Evolutionary conservation across 2,113 vertebrate genomes (phyloP).

Genomic region (Lophotis ruficrista): DNA sequence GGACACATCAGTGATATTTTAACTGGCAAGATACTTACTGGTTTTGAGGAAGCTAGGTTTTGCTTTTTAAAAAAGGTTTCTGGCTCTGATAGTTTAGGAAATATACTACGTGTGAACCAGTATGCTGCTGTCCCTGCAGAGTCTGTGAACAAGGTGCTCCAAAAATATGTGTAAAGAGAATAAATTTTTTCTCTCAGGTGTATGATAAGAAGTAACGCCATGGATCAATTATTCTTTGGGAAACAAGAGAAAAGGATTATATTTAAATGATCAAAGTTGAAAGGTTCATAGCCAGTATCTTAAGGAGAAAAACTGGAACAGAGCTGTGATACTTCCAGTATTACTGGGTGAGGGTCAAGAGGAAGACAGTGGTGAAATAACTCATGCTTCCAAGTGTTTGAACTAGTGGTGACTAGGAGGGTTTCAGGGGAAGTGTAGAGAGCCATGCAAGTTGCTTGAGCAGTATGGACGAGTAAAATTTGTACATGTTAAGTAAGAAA

Average conservation of each 20-base stretch:
- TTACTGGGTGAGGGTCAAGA: neutral
- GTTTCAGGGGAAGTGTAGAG: neutral
- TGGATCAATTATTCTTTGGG: neutral
- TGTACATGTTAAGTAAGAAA: rapidly evolving
- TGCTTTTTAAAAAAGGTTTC: neutral
- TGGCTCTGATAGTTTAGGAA: neutral
- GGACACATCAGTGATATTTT: neutral
- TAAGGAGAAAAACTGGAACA: neutral
- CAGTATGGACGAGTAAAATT: neutral
- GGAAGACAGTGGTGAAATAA: neutral
- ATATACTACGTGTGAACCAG: neutral
- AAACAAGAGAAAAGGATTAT: neutral
- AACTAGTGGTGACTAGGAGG: neutral
- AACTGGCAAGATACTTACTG: neutral
- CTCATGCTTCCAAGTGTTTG: neutral
- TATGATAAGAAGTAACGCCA: neutral
- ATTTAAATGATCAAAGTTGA: neutral
- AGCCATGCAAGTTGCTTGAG: neutral
- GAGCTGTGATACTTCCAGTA: neutral
- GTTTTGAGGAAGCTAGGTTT: neutral
- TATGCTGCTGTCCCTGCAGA: neutral
- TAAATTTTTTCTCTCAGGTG: neutral
- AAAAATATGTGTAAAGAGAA: neutral
- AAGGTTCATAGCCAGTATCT: neutral
- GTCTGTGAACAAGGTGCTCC: neutral